Base-by-base conservation (phyloP, 2,797 vertebrate species). In the Sebastes paucispinis region DNA sequence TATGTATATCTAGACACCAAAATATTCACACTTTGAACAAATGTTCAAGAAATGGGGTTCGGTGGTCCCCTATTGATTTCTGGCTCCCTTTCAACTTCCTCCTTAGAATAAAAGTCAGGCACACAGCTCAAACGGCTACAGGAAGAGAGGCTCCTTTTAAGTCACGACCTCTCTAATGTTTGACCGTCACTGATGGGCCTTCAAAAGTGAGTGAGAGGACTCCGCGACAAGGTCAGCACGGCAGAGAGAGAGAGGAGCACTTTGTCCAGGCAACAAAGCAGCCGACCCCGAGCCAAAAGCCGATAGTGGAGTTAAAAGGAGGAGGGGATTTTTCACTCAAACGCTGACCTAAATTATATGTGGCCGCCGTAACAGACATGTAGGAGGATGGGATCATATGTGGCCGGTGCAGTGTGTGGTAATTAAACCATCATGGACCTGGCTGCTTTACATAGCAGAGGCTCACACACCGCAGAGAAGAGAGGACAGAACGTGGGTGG, bases 181-280 rank as follows among this genome's bases (percentile, higher is more conserved):
- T 81, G 89, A 89, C 83, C 84, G 76, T 24, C 83, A 81, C 50
- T 62, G 89, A 86, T 39, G 84, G 79, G 77, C 83, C 82, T 87
- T 92, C 54, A 88, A 77, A 92, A 70, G 74, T 25, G 39, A 64
- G 70, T 12, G 39, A 84, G 80, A 78, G 57, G 82, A 83, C 73
- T 82, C 58, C 5, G 82, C 11, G 73, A 77, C 89, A 87, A 94
- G 92, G 93, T 93, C 91, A 82, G 68, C 67, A 5, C 57, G n/a
- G 79, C 4, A 39, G 47, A 83, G 74, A 83, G 74, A 73, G 75
- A 83, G 74, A 73, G 77, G 68, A 81, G 79, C 82, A 84, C 79
- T 87, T 87, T 86, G 87, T 89, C 79, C 68, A 5, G 27, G 62
- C 75, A 57, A 88, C 87, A 90, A 87, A 89, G 88, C 54, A 22